Base-by-base conservation (phyloP, 2,888 invertebrate species). In the Ellobium chinense region DNA sequence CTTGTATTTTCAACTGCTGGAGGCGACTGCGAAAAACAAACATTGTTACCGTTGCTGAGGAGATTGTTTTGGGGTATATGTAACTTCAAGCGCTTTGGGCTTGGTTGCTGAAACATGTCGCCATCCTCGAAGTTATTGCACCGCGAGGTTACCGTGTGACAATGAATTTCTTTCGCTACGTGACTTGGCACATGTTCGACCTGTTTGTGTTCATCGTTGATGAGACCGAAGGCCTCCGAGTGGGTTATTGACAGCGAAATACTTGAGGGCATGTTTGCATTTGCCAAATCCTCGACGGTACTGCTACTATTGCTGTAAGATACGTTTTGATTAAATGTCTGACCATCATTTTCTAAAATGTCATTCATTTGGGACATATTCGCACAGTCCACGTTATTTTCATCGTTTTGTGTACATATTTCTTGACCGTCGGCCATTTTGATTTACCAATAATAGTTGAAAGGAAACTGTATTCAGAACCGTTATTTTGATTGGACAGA, bases 341-440 rank as follows among this genome's bases (percentile, higher is more conserved):
- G 36, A n/a, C 31, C 37, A 21, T n/a, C 56, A 58, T 7, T 69
- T n/a, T 39, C 31, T 58, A 69, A 1, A 58, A 58, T 36, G 14
- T 27, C 24, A 36, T 68, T 60, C 29, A 68, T 21, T 29, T 39
- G 24, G 37, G 58, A 68, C n/a, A 60, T 27, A 37, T 27, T 39
- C 2, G 29, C 27, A 69, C 62, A 39, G 60, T 77, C 77, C n/a
- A 14, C 2, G 56, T 68, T 39, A 56, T 34, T 72, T 62, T 63
- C 27, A 34, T 14, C 27, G 24, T 46, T 70, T 78, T 78, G 78
- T 78, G 72, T 63, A 78, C 70, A 70, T 31, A 68, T 21, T 58
- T 78, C 69, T 54, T 70, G n/a, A 5, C 63, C 54, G 29, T 70
- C 78, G 34, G 78, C 78, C 78, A 78, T 78, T 69, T 70, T 70